Evolutionary conservation across 2,113 vertebrate genomes (phyloP), one percentile per base, ranked within the genome.

Genomic region (Hassar affinis): DNA sequence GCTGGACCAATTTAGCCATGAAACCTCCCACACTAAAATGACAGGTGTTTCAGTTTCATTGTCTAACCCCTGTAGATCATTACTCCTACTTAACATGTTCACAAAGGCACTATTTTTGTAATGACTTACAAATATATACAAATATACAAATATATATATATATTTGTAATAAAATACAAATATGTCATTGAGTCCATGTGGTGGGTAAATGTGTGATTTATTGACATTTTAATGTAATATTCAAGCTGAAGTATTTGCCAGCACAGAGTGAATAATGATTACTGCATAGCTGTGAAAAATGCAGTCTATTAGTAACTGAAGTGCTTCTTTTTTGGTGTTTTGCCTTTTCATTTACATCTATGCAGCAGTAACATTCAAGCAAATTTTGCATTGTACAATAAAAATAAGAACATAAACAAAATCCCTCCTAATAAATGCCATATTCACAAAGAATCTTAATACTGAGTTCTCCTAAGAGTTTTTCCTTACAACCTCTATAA

Each of bases 301-400:
- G 56, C 47, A 47, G 45, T 49, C 14, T n/a, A 22, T 27, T 38
- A n/a, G n/a, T 77, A 15, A 7, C 10, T 9, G 11, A 49, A 51
- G 14, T 25, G 42, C 18, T 62, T 35, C 25, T 54, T 87, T 83
- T 87, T 87, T 87, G 86, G 86, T 75, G 45, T 61, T 56, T 78
- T 52, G 8, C 1, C 42, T 64, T 25, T 61, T 66, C 27, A 66
- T 64, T 35, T 71, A 35, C 35, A 17, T 76, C 3, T 56, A 47
- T 56, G 69, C 47, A 49, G 45, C 49, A 62, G 18, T 52, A 7
- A 69, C 59, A 81, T 25, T 76, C 11, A 64, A 35, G 69, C 62
- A 68, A 30, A 14, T 49, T 18, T 61, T 18, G 54, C 3, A 64
- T 54, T 25, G n/a, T n/a, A n/a, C n/a, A n/a, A 74, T 56, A 81